A percentile compares a stretch with the other conserved stretches of the same genome.
phyloP scores from a whole-genome alignment of 2,797 vertebrate genomes.

The Enteromius viviparus region DNA sequence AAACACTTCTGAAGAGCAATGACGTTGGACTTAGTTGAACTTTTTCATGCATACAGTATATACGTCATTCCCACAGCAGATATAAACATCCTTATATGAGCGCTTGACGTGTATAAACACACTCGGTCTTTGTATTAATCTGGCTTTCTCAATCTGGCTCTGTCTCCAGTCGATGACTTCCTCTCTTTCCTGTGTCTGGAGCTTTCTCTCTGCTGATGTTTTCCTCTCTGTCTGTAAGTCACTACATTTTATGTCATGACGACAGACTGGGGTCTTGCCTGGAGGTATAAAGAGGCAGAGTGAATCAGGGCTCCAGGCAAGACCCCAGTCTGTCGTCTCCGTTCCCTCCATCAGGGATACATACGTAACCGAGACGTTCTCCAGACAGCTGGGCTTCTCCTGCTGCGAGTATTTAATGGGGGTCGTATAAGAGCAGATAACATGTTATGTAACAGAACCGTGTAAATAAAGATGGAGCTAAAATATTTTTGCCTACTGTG shows the following conservation, averaged over 20 bases:
- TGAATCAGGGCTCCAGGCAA: too few relatives aligned
- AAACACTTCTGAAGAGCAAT: background rate
- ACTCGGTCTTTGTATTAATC: background rate
- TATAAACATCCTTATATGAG: conserved; percentile 11
- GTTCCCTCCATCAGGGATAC: too few relatives aligned
- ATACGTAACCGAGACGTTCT: background rate
- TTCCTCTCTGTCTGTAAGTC: background rate
- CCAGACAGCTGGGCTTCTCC: conserved; percentile 41
- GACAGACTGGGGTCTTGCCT: too few relatives aligned
- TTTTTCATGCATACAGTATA: too few relatives aligned
- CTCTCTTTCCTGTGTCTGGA: background rate
- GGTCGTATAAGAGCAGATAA: conserved; percentile 26
- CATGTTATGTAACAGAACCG: conserved; percentile 7
- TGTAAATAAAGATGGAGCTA: background rate
- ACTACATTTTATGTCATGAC: too few relatives aligned
- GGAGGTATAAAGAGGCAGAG: too few relatives aligned
- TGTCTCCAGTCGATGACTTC: background rate
- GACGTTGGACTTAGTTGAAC: background rate
- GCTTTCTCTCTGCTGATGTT: background rate
- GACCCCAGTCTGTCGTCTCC: too few relatives aligned
- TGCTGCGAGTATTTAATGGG: conserved; percentile 30
- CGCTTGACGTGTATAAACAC: background rate
- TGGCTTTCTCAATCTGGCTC: conserved; percentile 21
- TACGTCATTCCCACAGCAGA: background rate
- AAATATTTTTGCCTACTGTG: conserved; percentile 18